Evolutionary conservation across 2,797 vertebrate species (phyloP).

Genomic region (Allenopithecus nigroviridis): DNA sequence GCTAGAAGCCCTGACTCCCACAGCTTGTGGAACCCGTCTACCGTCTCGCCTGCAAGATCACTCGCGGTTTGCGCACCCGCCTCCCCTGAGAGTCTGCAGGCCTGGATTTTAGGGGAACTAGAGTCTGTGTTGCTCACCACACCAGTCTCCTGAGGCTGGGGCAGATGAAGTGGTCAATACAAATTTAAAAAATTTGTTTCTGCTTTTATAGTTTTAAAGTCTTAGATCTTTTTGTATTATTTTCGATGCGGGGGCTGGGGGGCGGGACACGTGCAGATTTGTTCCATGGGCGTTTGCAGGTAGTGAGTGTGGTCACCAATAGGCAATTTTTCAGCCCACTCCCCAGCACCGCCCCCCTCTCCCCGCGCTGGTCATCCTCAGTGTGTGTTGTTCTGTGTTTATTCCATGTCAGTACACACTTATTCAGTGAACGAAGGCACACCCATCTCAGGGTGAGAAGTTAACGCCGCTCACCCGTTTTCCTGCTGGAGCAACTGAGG

Average conservation of each 20-base stretch:
- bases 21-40: neutral
- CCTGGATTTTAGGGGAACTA: neutral
- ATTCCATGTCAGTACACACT: neutral
- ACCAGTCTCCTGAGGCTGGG: neutral
- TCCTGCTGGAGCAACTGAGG: neutral
- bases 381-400: neutral
- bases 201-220: neutral
- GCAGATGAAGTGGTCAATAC: neutral
- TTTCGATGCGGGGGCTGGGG: fast-evolving
- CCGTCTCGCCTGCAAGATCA: neutral
- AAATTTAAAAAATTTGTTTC: neutral
- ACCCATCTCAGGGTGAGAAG: neutral
- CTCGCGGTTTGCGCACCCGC: neutral
- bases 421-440: neutral
- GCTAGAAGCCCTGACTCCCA: neutral
- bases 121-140: neutral
- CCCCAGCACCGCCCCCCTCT: too few relatives aligned
- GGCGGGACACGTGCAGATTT: neutral
- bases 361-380: neutral
- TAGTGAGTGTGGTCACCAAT: neutral
- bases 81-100: neutral
- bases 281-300: neutral
- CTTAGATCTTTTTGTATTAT: neutral
- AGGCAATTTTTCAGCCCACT: neutral
- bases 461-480: neutral